phyloP scores from a whole-genome alignment of 2,797 vertebrate species.

The Phrynocephalus vlangalii region DNA sequence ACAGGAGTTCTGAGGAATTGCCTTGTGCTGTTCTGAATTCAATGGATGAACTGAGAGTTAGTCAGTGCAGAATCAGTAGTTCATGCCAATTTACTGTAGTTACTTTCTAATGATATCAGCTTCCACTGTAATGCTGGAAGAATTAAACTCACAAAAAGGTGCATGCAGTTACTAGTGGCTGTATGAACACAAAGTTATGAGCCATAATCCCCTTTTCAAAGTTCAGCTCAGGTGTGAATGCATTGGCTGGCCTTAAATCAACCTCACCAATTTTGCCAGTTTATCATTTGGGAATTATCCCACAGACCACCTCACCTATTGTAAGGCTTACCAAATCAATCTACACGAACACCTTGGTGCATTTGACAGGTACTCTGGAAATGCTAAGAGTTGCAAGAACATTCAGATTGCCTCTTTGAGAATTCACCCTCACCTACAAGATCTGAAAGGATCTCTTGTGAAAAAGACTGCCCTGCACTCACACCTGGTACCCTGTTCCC shows the following conservation, averaged over 20 bases:
- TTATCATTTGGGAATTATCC: neutral
- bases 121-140: slow-evolving; percentile 37
- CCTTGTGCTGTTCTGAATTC: slow-evolving; percentile 6
- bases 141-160: neutral
- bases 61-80: slow-evolving; percentile 53
- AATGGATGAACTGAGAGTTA: slow-evolving; percentile 33
- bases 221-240: neutral
- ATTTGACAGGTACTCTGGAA: neutral
- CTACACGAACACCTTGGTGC: no score
- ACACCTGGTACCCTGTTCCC: neutral
- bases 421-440: neutral
- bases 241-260: neutral
- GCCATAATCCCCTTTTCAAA: neutral
- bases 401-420: neutral
- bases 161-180: neutral
- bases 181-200: neutral
- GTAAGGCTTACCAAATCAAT: neutral
- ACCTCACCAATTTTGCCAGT: neutral
- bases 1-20: slow-evolving; percentile 68
- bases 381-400: neutral
- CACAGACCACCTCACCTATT: neutral
- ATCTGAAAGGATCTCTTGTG: no score
- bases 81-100: neutral
- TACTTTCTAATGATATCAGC: slow-evolving; percentile 52
- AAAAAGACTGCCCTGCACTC: no score